Evolutionary conservation across 2,113 vertebrate species (phyloP).

Genomic region (Cyprinodon variegatus): DNA sequence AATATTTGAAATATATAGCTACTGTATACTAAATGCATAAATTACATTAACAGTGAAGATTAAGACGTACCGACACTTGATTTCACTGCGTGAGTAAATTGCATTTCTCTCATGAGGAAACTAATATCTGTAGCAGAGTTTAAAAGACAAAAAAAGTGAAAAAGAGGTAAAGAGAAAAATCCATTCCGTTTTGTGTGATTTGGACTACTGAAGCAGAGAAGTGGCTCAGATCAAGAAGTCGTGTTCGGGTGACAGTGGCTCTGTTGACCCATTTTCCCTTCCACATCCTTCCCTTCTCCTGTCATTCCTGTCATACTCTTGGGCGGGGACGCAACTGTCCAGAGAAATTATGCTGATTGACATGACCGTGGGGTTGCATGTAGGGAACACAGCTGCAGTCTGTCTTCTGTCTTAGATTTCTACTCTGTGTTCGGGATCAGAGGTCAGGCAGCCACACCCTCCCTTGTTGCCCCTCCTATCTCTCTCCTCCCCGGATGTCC

Average conservation of each 20-base stretch:
- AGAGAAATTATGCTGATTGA: conserved; percentile 58
- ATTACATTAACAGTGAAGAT: background rate
- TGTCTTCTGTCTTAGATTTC: conserved; percentile 50
- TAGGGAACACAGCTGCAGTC: conserved; percentile 54
- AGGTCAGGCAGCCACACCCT: conserved; percentile 53
- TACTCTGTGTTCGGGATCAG: conserved; percentile 47
- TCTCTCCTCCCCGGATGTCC: conserved; percentile 42
- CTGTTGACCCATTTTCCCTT: background rate
- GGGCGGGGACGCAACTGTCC: conserved; percentile 52
- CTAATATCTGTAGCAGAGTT: conserved; percentile 41
- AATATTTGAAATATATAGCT: background rate
- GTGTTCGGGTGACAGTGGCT: conserved; percentile 4
- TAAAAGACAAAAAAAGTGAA: conserved; percentile 20
- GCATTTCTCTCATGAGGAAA: conserved; percentile 34
- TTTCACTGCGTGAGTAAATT: conserved; percentile 25
- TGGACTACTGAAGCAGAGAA: conserved; percentile 49
- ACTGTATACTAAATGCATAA: background rate
- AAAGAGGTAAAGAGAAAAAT: background rate
- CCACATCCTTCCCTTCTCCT: conserved; percentile 2
- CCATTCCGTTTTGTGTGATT: conserved; percentile 19
- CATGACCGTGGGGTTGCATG: conserved; percentile 35
- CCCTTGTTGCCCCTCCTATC: conserved; percentile 23
- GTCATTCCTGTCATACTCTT: conserved; percentile 34
- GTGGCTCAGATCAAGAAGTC: conserved; percentile 26
- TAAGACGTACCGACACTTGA: too few species aligned